Evolutionary conservation across 1,140 invertebrate species (phyloP).

Genomic region (Hyles vespertilio): DNA sequence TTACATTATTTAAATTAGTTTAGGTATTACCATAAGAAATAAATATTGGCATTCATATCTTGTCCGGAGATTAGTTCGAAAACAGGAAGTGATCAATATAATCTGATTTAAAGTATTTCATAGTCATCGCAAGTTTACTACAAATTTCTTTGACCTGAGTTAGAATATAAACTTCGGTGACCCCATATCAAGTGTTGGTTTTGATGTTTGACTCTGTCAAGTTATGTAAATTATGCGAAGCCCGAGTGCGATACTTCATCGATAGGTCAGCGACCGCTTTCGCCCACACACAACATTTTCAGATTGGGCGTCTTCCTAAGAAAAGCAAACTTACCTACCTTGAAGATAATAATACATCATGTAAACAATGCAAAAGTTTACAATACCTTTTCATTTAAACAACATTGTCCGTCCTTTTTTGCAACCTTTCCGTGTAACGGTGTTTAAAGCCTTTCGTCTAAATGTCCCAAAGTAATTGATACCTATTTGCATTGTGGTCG

Average conservation of each 20-base stretch:
- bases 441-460: constrained; percentile 18
- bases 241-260: constrained; percentile 56
- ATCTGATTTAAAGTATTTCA: constrained; percentile 20
- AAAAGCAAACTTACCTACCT: constrained; percentile 14
- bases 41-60: constrained; percentile 1
- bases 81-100: too few relatives aligned
- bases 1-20: too few relatives aligned
- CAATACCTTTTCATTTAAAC: constrained; percentile 26
- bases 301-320: constrained; percentile 21
- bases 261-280: constrained; percentile 52
- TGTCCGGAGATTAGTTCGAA: too few relatives aligned
- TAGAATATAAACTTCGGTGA: constrained; percentile 48
- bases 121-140: constrained; percentile 28
- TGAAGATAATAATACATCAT: constrained; percentile 14
- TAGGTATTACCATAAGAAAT: background rate
- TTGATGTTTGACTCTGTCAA: constrained; percentile 57
- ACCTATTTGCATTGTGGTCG: constrained; percentile 48
- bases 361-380: constrained; percentile 21
- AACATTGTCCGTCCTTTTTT: constrained; percentile 15
- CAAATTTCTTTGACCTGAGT: constrained; percentile 32
- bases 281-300: constrained; percentile 37
- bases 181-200: constrained; percentile 57
- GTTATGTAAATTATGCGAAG: constrained; percentile 69
- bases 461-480: constrained; percentile 43
- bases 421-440: too few relatives aligned